Base-by-base conservation (phyloP, 1,140 invertebrate species). In the Drosophila persimilis region DNA sequence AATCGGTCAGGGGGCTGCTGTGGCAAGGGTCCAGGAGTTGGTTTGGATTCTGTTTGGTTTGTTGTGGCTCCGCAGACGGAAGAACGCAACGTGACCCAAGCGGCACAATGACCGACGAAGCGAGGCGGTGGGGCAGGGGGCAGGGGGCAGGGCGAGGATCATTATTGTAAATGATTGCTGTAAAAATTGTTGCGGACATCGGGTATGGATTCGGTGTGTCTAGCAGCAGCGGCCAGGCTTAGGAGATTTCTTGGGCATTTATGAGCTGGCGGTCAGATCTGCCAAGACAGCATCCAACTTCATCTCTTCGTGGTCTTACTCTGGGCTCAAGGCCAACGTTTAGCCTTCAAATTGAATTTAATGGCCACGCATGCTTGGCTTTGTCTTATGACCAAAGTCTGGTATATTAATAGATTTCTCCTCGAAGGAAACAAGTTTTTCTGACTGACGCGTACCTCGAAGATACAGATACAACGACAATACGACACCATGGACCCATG, bases 301-400 rank as follows among this genome's bases (percentile, higher is more conserved):
- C 52, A 74, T 56, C 71, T 74, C 70, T 57, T 53, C 51, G 57
- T 77, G 53, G 60, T 72, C 55, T 74, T 51, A 41, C 44, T 43
- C 43, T 35, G 48, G 57, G 54, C 70, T 79, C 83, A 88, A 88
- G 83, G 83, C 83, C 83, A 88, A 75, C 80, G 79, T 76, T 88
- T 78, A 88, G 83, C 83, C 83, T 88, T 88, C 83, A 88, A 88
- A 89, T 88, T 89, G 83, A 89, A 88, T 89, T 88, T 89, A 88
- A 88, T 88, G 83, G 83, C 83, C 78, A 81, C 65, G 84, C 84
- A 88, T 72, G 64, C 35, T 44, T 69, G 66, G 64, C 83, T 89
- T 89, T 83, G 84, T 89, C 83, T 84, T 83, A 73, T 88, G 83
- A 52, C 83, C 83, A 88, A 88, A 85, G 83, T 81, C 71, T 62